Evolutionary conservation across 2,888 invertebrate genomes (phyloP).

Genomic region (Volucella zonaria): DNA sequence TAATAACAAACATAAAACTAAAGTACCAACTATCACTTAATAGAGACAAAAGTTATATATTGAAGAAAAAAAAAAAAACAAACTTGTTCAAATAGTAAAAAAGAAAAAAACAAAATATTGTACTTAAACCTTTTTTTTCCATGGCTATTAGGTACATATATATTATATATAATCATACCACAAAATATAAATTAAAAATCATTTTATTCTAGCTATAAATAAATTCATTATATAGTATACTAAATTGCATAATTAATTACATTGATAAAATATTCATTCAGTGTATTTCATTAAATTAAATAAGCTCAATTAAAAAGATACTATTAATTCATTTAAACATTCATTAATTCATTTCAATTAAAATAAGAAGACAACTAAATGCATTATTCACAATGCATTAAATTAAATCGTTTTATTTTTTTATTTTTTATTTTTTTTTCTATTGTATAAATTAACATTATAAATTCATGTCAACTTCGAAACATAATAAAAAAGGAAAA

Average conservation of each 20-base stretch:
- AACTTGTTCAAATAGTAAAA: slow-evolving; percentile 7
- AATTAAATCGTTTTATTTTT: slow-evolving; percentile 34
- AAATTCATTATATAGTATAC: slow-evolving; percentile 18
- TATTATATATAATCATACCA: slow-evolving; percentile 15
- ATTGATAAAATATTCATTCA: slow-evolving; percentile 27
- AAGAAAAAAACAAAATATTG: slow-evolving; percentile 18
- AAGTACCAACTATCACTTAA: slow-evolving; percentile 38
- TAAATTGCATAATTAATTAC: slow-evolving; percentile 43
- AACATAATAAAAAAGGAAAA: slow-evolving; percentile 5
- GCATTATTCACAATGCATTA: slow-evolving; percentile 15
- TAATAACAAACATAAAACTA: slow-evolving; percentile 30
- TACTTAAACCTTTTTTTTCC: not conserved
- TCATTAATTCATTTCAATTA: slow-evolving; percentile 24
- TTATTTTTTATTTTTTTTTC: slow-evolving; percentile 29
- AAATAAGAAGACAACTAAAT: not conserved
- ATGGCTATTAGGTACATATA: slow-evolving; percentile 6
- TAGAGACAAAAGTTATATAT: slow-evolving; percentile 1
- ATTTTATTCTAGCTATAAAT: slow-evolving; percentile 42
- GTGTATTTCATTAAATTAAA: slow-evolving; percentile 9
- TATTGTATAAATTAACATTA: not conserved
- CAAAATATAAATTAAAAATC: slow-evolving; percentile 7
- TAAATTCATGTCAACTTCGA: slow-evolving; percentile 20
- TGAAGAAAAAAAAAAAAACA: not conserved
- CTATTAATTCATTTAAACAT: slow-evolving; percentile 41
- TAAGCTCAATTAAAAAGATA: slow-evolving; percentile 2